Percentiles rank a stretch among this genome's conserved stretches.
These are phyloP conservation scores for Rhinolophus ferrumequinum DNA, from an alignment of 2,113 vertebrate species.

Conservation along the genomic window DNA sequence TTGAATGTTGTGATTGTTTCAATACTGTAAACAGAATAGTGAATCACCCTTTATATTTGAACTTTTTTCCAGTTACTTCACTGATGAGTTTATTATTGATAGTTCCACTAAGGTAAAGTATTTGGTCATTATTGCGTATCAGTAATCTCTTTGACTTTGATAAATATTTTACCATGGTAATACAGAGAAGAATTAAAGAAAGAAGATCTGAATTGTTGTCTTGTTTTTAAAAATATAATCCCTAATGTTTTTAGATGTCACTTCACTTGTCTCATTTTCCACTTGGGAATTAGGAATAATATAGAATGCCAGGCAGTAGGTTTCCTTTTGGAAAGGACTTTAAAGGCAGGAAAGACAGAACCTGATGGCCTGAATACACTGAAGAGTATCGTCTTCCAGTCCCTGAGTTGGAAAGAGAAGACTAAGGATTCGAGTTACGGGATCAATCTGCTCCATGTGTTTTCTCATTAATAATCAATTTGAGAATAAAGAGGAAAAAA, in stretches of 20 bases:
- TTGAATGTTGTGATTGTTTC: slow-evolving; percentile 50
- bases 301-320: not conserved
- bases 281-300: not conserved
- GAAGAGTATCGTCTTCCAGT: not conserved
- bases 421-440: not conserved
- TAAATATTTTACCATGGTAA: slow-evolving; percentile 50
- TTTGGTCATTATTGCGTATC: not conserved
- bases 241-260: not conserved
- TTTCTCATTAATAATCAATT: slow-evolving; percentile 13
- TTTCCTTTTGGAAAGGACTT: slow-evolving; percentile 34
- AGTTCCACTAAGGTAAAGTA: not conserved
- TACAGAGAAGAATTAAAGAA: slow-evolving; percentile 45
- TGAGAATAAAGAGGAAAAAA: slow-evolving; percentile 43
- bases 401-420: not conserved
- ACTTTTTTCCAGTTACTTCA: slow-evolving; percentile 5
- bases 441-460: not conserved
- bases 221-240: slow-evolving; percentile 40
- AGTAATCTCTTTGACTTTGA: slow-evolving; percentile 48
- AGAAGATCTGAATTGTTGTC: not conserved
- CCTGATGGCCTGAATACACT: not conserved
- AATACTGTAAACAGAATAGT: slow-evolving; percentile 27
- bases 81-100: not conserved
- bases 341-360: not conserved
- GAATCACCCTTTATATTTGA: not conserved
- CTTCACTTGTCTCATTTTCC: slow-evolving; percentile 1